Percentiles rank a stretch among this genome's conserved stretches.
Conservation (phyloP, 2,797 vertebrate species). For the Neomorphus geoffroyi region DNA sequence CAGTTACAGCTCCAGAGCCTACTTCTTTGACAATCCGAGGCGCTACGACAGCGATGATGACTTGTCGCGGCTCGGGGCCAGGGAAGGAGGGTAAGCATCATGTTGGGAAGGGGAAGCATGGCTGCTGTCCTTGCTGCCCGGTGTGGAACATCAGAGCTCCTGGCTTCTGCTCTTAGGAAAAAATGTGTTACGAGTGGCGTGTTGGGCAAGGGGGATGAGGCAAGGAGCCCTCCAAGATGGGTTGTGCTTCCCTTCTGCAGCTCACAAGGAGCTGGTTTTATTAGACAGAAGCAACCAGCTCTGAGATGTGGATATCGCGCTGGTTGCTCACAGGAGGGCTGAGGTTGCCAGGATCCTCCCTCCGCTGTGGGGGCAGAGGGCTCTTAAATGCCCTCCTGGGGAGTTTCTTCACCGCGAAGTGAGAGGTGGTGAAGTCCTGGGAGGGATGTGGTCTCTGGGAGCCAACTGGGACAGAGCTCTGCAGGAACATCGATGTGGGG, state of each 20-base stretch:
- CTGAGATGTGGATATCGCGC: not conserved
- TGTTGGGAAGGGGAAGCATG: conserved; percentile 61
- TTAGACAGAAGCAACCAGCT: not conserved
- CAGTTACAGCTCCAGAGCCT: conserved; percentile 92
- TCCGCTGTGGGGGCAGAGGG: not conserved
- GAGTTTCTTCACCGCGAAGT: not conserved
- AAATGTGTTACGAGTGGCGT: not conserved
- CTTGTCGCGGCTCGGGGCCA: conserved; percentile 84
- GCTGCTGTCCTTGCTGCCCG: not conserved
- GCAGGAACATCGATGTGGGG: not conserved
- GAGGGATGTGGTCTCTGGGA: not conserved
- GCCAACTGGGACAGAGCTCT: not conserved
- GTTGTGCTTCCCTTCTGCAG: not conserved
- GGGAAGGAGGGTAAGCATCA: conserved; percentile 78
- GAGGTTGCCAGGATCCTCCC: not conserved
- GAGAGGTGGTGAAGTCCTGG: not conserved
- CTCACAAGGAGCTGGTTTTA: not conserved
- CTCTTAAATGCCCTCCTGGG: not conserved
- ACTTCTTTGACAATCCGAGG: conserved; percentile 96
- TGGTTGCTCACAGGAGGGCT: not conserved
- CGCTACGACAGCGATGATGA: conserved; percentile 96
- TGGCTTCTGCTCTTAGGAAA: not conserved
- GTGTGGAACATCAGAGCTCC: not conserved
- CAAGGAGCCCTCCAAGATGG: not conserved
- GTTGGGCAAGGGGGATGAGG: not conserved